Evolutionary conservation across 2,888 invertebrate species (phyloP).

Genomic region (Dorcus parallelipipedus): DNA sequence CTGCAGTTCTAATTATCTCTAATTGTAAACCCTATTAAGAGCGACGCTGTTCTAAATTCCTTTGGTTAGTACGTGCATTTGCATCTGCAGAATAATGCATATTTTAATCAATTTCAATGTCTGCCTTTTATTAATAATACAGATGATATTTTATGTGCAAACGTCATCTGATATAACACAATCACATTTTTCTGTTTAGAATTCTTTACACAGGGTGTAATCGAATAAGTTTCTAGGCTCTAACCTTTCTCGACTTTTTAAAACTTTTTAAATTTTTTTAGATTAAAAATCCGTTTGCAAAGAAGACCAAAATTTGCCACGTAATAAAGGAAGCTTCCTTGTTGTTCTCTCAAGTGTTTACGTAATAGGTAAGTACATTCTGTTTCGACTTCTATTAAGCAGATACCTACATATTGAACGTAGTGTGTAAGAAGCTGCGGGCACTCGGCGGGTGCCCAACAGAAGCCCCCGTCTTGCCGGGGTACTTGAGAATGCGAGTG

Average conservation of each 20-base stretch:
- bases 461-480: slow-evolving; percentile 10
- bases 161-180: not conserved
- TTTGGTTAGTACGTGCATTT: slow-evolving; percentile 11
- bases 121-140: not conserved
- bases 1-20: slow-evolving; percentile 45
- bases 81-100: slow-evolving; percentile 1
- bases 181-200: too few species aligned
- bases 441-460: slow-evolving; percentile 10
- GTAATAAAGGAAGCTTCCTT: too few species aligned
- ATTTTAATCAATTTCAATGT: not conserved
- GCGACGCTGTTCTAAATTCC: slow-evolving; percentile 22
- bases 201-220: too few species aligned
- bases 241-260: too few species aligned
- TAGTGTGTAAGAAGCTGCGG: not conserved
- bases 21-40: slow-evolving; percentile 41
- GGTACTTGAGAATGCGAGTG: slow-evolving; percentile 25
- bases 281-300: not conserved
- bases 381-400: too few species aligned
- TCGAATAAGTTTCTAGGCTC: not conserved
- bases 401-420: too few species aligned
- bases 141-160: not conserved
- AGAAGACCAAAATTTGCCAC: too few species aligned
- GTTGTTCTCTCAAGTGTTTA: too few species aligned
- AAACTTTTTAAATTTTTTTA: not conserved
- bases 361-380: too few species aligned